phyloP scores from a whole-genome alignment of 2,113 vertebrate genomes.

The Polypterus senegalus region DNA sequence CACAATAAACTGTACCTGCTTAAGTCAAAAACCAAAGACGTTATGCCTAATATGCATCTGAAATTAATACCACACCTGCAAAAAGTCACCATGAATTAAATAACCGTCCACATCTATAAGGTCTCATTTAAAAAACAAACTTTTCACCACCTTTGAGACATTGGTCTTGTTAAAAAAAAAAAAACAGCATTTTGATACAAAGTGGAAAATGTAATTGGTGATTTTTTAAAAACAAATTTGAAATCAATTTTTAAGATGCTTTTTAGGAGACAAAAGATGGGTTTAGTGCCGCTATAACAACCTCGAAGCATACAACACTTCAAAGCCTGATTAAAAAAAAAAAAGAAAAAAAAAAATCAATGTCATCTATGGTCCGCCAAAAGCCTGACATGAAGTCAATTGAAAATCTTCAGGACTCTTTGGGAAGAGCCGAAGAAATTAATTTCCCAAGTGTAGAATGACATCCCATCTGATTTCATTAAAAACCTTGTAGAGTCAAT shows the following conservation, averaged over 20 bases:
- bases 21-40: no score
- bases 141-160: no score
- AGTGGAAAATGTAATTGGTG: background rate
- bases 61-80: no score
- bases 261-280: background rate
- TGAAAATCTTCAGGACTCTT: conserved; percentile 4
- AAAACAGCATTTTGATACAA: background rate
- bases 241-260: background rate
- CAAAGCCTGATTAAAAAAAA: background rate
- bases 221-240: background rate
- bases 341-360: conserved; percentile 2
- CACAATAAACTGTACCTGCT: no score
- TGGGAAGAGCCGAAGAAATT: conserved; percentile 3
- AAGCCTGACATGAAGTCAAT: conserved; percentile 4
- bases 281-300: background rate
- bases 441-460: conserved; percentile 7
- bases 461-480: conserved; percentile 8
- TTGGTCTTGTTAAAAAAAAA: no score
- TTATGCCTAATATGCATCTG: no score
- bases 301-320: background rate
- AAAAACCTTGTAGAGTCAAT: conserved; percentile 1
- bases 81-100: no score
- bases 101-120: no score
- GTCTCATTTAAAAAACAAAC: no score
- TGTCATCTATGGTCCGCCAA: background rate